phyloP scores from a whole-genome alignment of 2,113 vertebrate genomes.

The Erythrolamprus reginae region DNA sequence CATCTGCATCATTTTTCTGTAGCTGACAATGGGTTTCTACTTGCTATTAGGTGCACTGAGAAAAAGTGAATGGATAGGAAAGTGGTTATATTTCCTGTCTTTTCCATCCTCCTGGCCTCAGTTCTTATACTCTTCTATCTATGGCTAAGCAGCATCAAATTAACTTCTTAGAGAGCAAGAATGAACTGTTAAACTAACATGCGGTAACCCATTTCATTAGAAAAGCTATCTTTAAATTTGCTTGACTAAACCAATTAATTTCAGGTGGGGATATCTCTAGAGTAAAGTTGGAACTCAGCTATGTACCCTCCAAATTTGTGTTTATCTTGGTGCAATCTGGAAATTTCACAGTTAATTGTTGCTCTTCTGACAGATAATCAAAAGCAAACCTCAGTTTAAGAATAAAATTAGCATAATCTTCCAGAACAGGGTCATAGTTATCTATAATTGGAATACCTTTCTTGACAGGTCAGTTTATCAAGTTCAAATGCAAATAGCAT shows the following conservation, averaged over 20 bases:
- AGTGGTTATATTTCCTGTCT: neutral
- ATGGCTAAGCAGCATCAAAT: neutral
- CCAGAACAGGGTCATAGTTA: neutral
- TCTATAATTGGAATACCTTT: neutral
- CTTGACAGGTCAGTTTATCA: neutral
- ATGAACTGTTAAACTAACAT: neutral
- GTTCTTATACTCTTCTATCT: neutral
- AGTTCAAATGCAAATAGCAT: neutral
- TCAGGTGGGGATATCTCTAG: neutral
- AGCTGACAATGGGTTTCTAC: neutral
- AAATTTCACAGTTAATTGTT: neutral
- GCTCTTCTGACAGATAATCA: neutral
- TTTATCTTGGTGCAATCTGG: neutral
- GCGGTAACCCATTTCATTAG: neutral
- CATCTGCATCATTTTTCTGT: neutral
- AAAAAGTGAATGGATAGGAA: neutral
- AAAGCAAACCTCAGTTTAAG: neutral
- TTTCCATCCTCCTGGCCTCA: neutral
- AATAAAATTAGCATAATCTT: neutral
- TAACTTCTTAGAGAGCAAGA: neutral
- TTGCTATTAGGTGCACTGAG: neutral
- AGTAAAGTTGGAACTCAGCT: neutral
- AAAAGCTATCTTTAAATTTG: neutral
- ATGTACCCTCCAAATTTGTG: neutral
- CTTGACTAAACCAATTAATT: neutral